A percentile compares a stretch with the other conserved stretches of the same genome.
Evolutionary conservation across 2,113 vertebrate genomes (phyloP).

Genomic region (Toxostoma redivivum): DNA sequence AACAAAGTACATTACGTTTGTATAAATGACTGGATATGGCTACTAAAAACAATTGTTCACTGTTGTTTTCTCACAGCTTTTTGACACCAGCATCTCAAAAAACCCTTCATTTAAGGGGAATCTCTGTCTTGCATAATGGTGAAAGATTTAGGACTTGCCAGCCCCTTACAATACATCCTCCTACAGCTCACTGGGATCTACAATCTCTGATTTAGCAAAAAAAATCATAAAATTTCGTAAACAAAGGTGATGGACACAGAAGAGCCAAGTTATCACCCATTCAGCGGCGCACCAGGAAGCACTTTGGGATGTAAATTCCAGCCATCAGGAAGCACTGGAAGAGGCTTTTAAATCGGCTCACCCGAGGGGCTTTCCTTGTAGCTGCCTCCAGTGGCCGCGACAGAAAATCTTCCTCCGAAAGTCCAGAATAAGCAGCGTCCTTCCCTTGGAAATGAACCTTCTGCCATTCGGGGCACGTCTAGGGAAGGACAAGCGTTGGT

Average conservation of each 20-base stretch:
- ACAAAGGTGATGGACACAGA: neutral
- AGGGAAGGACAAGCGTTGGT: neutral
- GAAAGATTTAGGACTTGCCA: neutral
- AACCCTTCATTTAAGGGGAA: accelerated
- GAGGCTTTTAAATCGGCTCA: neutral
- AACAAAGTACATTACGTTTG: neutral
- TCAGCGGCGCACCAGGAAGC: neutral
- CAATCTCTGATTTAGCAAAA: neutral
- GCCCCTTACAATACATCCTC: neutral
- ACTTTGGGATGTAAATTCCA: neutral
- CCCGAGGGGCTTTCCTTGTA: neutral
- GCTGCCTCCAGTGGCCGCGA: neutral
- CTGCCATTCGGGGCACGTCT: neutral
- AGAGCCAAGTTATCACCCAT: neutral
- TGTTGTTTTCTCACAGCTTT: neutral
- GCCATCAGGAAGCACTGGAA: neutral
- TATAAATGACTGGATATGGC: neutral
- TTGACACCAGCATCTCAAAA: neutral
- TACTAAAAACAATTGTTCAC: neutral
- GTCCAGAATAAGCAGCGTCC: neutral
- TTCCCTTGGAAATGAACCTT: neutral
- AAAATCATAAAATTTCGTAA: neutral
- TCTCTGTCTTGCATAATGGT: neutral
- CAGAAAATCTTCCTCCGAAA: neutral
- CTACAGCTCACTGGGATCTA: neutral